phyloP scores from a whole-genome alignment of 2,888 invertebrate species.

The Eudemis profundana region DNA sequence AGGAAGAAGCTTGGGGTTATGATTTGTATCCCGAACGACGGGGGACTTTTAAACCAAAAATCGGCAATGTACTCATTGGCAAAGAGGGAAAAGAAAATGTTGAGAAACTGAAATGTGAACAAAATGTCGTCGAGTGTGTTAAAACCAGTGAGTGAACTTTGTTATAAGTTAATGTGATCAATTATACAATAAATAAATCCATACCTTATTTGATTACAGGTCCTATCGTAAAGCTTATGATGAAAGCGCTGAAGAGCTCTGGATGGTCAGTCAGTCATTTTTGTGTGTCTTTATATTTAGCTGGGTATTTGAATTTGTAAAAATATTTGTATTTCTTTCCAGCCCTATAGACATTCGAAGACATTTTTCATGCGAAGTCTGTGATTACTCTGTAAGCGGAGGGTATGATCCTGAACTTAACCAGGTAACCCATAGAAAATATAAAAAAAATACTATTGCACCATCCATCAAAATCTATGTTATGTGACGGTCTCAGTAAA shows the following conservation, averaged over 20 bases:
- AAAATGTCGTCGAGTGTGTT: conserved; percentile 90
- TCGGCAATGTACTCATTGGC: conserved; percentile 85
- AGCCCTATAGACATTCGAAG: conserved; percentile 93
- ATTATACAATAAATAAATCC: neutral
- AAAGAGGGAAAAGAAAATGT: conserved; percentile 89
- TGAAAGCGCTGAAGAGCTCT: conserved; percentile 91
- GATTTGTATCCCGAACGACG: conserved; percentile 94
- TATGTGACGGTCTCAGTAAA: no score
- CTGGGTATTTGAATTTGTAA: neutral
- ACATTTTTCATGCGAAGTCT: conserved; percentile 97
- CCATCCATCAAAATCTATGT: no score
- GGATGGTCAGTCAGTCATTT: conserved; percentile 87
- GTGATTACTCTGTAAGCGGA: conserved; percentile 93
- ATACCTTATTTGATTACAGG: conserved; percentile 71
- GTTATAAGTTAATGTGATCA: conserved; percentile 4
- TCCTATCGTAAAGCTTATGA: conserved; percentile 93
- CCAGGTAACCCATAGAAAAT: conserved; percentile 77
- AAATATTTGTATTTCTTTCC: conserved; percentile 58
- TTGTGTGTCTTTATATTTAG: neutral
- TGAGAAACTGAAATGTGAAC: conserved; percentile 92
- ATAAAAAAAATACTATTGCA: conserved; percentile 10
- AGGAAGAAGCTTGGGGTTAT: conserved; percentile 87
- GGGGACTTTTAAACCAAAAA: conserved; percentile 84
- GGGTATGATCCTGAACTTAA: conserved; percentile 95
- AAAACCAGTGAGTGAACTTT: conserved; percentile 86